Percentiles rank a stretch among this genome's conserved stretches.
phyloP scores from a whole-genome alignment of 1,140 invertebrate genomes.

The Phymorhynchus buccinoides region DNA sequence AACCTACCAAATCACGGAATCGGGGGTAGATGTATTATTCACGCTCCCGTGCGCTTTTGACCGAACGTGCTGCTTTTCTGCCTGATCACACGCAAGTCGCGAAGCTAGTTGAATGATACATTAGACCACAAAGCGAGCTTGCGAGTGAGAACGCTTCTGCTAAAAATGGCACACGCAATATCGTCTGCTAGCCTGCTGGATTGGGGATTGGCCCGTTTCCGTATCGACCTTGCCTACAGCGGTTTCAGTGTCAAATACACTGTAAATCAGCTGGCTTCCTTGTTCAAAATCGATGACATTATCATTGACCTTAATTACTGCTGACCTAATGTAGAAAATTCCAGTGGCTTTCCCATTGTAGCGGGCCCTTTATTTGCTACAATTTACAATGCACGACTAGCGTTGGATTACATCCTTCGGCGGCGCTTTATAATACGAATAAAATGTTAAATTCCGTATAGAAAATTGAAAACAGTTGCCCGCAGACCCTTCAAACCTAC shows the following conservation, averaged over 20 bases:
- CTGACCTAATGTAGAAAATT: too few relatives aligned
- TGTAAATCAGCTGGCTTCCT: background rate
- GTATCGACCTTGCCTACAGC: background rate
- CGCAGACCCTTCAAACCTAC: too few relatives aligned
- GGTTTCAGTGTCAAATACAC: background rate
- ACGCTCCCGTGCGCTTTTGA: background rate
- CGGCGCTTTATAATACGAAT: too few relatives aligned
- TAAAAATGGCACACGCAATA: background rate
- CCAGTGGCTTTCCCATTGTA: background rate
- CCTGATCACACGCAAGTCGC: slow-evolving; percentile 9
- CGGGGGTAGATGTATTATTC: background rate
- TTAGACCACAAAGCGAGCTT: slow-evolving; percentile 14
- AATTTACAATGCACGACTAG: too few relatives aligned
- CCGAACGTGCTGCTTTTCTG: background rate
- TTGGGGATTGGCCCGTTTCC: background rate
- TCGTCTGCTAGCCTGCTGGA: slow-evolving; percentile 3
- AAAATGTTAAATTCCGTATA: too few relatives aligned
- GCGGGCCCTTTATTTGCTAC: too few relatives aligned
- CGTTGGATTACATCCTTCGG: too few relatives aligned
- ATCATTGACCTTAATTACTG: background rate
- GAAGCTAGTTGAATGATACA: slow-evolving; percentile 1
- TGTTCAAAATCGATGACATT: background rate
- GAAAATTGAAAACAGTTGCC: too few relatives aligned
- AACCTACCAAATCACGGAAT: background rate
- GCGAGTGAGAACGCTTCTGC: background rate